Evolutionary conservation across 2,113 vertebrate genomes (phyloP), one percentile per base, ranked within the genome.

Genomic region (Haemorhous mexicanus): DNA sequence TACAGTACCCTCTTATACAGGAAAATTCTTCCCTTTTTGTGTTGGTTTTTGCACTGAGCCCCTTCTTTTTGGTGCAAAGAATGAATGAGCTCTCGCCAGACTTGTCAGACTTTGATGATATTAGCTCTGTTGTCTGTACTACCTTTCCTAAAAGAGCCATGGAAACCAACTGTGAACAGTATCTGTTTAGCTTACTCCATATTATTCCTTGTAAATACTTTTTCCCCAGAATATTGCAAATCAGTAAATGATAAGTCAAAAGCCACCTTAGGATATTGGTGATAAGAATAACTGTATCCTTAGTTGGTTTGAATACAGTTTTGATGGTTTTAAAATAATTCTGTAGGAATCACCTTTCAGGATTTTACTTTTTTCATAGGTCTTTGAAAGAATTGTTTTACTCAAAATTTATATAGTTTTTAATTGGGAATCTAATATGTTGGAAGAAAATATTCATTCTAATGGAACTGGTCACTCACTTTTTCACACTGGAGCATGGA

Each of bases 401-500:
- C 16, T 70, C 27, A 55, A 70, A 24, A 35, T 12, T 28, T 37
- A 6, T 39, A 6, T 30, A 6, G 37, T 46, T 88, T 69, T 16
- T 6, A 62, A 69, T 72, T 62, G 73, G 46, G 9, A 43, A 77
- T 50, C 30, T 37, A 72, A 27, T 17, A 62, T 16, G 30, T 3
- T 43, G 62, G n/a, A 39, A 89, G 14, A 64, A 95, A 84, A 84
- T 30, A 73, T 26, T 39, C 2, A 56, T 88, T 84, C 19, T 32
- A 66, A 66, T 11, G 11, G 49, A 73, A 94, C 30, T 19, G 32
- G 24, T 46, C 46, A 89, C 96, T 98, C 95, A 99, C 99, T 97
- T 98, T 98, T 96, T 99, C 98, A 93, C 97, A 94, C 77, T 97
- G 97, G 90, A 98, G 96, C n/a, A 97, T 70, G 84, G 78, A 94